Evolutionary conservation across 2,888 invertebrate genomes (phyloP), one percentile per base, ranked within the genome.

Genomic region (Drosophila heteroneura): DNA sequence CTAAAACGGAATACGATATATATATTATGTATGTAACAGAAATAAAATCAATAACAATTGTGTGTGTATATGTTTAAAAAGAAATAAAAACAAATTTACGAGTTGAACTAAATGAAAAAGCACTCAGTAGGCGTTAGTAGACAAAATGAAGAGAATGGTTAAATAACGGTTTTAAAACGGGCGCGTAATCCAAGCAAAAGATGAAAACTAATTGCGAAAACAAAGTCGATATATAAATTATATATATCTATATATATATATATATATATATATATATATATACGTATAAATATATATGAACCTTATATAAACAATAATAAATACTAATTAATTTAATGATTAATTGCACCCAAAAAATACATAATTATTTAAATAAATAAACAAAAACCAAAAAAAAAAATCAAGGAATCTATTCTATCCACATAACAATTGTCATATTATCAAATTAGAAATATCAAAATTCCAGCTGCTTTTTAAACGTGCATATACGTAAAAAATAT

Each of bases 271-370:
- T 65, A 61, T 62, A 63, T 60, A 74, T 80, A 84, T 80, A 65
- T 59, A 47, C 51, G 56, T 73, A 76, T 81, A 89, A 79, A 80
- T 82, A 86, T 90, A 90, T 88, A 91, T 86, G 78, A 85, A 92
- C 83, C 89, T 89, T 91, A 92, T 91, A 90, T 91, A 92, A 92
- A 92, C 90, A 90, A 92, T 91, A 92, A 92, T 91, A 91, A 91
- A 91, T 90, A 90, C 89, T 88, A 91, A 91, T 89, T 91, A 91
- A 91, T 91, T 92, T 91, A 92, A 91, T 90, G 92, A 92, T 92
- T 92, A 92, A 92, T 91, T 92, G 92, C 92, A 92, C 92, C 92
- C 88, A 81, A 75, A 85, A 89, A 78, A 92, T 90, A 92, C 91
- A 91, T 91, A 89, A 91, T 90, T 91, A 90, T 89, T 88, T 91